Evolutionary conservation across 2,113 vertebrate species (phyloP), one percentile per base, ranked within the genome.

Genomic region (Nibea albiflora): DNA sequence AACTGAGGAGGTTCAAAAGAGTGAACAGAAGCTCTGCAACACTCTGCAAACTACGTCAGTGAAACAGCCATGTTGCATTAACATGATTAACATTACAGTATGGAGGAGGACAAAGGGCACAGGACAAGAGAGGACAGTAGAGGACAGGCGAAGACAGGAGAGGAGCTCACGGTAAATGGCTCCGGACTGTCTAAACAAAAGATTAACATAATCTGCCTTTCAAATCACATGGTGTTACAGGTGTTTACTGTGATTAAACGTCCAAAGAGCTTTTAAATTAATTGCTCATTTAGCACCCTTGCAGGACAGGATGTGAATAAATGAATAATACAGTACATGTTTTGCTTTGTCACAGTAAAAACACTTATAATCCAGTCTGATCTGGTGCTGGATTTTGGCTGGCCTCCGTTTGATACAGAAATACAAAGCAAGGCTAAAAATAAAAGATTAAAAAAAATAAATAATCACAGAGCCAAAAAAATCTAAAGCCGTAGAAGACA

Each of bases 171-270:
- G 64, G 50, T 66, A 46, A 80, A 71, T 71, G 69, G 56, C 62
- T 24, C 31, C 84, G 81, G 67, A 86, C 62, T 75, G 78, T 86
- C 70, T 42, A 61, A 92, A 76, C 31, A 85, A 75, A 84, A 81
- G 85, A 92, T 90, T 89, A 89, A 42, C 76, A 87, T 91, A 89
- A 93, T 89, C 84, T 89, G 57, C 75, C 73, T 92, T 89, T 91
- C 58, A 89, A 88, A 93, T 92, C 83, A 91, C 56, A 52, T 14
- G 20, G 58, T 67, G 56, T 86, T 87, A 88, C 83, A 85, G 88
- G 85, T 89, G 87, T 86, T 84, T 75, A 61, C 79, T 82, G 83
- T 83, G 87, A 92, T 90, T 89, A 88, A 76, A 89, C 76, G 49
- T 47, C 76, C 65, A 73, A 78, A 89, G 56, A 81, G 66, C 64